Base-by-base conservation (phyloP, 2,113 vertebrate genomes). In the Eublepharis macularius region DNA sequence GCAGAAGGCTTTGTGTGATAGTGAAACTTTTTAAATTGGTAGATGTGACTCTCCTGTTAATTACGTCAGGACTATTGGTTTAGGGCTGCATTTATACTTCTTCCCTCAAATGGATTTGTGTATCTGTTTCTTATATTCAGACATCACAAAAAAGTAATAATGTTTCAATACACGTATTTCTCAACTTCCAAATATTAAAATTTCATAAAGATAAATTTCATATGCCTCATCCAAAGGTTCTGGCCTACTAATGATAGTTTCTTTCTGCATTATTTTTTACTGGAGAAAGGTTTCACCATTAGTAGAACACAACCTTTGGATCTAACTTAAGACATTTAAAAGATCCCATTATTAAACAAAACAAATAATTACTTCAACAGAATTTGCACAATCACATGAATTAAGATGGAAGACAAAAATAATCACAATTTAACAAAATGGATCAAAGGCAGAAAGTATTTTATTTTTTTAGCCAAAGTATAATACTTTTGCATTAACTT, bases 401-500 rank as follows among this genome's bases (percentile, higher is more conserved):
- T 69, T 51, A 24, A 26, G 19, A 1, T 63, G 60, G 60, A 63
- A 63, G 7, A 29, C 24, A 29, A 24, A 81, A n/a, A 81, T 34
- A 60, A 73, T 24, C 24, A 41, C 39, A 75, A 12, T 36, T 79
- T 83, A 63, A n/a, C 26, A 41, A 65, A 51, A 85, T 1, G 29
- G 91, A 95, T 93, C 92, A 93, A 92, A 93, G 85, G 90, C 29
- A 66, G 70, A 76, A 90, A 91, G 93, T 94, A 92, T 94, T 60
- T 66, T 95, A 92, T 45, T 92, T 94, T 94, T 92, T 87, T 93
- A 82, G 92, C 90, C 87, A 72, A 91, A 92, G 63, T 94, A 94
- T 90, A 94, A 93, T 91, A 85, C 92, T 88, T 90, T 82, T 92
- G 92, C 92, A 94, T 94, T 93, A 93, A 92, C 87, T 93, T 92